Evolutionary conservation across 2,888 invertebrate species (phyloP).

Genomic region (Ferrisia virgata): DNA sequence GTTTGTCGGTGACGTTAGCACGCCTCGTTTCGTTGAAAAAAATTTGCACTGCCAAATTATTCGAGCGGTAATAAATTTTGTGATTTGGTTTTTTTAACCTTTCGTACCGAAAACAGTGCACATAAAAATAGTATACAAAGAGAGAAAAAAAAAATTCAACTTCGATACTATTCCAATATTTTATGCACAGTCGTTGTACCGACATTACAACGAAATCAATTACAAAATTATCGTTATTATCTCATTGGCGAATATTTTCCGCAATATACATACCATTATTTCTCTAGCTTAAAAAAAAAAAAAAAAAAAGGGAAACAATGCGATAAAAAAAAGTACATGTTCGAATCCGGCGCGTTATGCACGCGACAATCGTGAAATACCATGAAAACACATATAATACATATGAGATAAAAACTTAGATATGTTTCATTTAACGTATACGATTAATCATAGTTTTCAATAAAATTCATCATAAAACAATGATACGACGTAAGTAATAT

Average conservation of each 20-base stretch:
- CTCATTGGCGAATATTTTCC: neutral
- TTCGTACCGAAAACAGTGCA: neutral
- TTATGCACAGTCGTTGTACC: neutral
- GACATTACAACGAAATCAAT: neutral
- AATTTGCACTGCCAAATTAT: neutral
- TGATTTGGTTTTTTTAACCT: neutral
- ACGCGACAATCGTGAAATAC: neutral
- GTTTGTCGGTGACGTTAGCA: neutral
- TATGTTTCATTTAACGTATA: neutral
- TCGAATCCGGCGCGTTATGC: neutral
- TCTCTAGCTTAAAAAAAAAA: neutral
- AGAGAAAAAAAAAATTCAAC: neutral
- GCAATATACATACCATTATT: neutral
- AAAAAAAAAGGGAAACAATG: neutral
- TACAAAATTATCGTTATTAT: neutral
- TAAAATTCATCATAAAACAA: neutral
- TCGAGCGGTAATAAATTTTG: neutral
- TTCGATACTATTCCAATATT: too few species aligned
- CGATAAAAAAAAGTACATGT: neutral
- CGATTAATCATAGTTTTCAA: neutral
- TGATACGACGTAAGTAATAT: too few species aligned
- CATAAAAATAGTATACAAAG: neutral
- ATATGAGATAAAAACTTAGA: neutral
- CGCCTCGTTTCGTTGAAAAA: neutral
- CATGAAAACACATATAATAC: neutral